Evolutionary conservation across 1,140 invertebrate genomes (phyloP), one percentile per base, ranked within the genome.

Genomic region (Lasioglossum baleicum): DNA sequence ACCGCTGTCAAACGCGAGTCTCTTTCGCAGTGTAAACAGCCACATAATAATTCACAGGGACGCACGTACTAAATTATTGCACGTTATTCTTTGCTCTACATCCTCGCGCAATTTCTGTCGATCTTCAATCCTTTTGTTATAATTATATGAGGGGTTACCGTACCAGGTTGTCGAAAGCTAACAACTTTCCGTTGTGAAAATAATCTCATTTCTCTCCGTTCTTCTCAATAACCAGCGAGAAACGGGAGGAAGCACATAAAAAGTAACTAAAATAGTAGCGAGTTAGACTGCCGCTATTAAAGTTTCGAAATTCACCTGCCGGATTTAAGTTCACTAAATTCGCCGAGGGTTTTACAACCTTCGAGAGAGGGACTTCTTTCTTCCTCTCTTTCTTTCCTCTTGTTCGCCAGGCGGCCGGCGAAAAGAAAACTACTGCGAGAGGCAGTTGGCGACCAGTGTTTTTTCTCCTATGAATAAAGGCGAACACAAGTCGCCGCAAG

Each of bases 401-500:
- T 13, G 31, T 35, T 35, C 61, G 17, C 13, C 31, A 5, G 2
- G 8, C 10, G 2, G 8, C 1, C 44, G 44, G 44, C 44, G n/a
- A 31, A 3, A 8, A 78, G 69, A 68, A 58, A 68, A 13, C 60
- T 26, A 26, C 17, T 22, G 22, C 44, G n/a, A 2, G 35, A 60
- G 20, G 44, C 70, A 73, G 70, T 51, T 79, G 76, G 17, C 61
- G 58, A 22, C 10, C 31, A 73, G 35, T 73, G 70, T 73, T 79
- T 65, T 73, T 58, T 66, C 69, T 48, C 11, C 40, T 69, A 61
- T 65, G 70, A 79, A 66, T 73, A 79, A 73, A 75, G 31, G 35
- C 17, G 69, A 35, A 26, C 40, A 58, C 22, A 42, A 51, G 60
- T 75, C 63, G 64, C 42, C 51, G 31, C 53, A 20, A 67, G 71